Base-by-base conservation (phyloP, 1,140 invertebrate species). In the Drosophila virilis region DNA sequence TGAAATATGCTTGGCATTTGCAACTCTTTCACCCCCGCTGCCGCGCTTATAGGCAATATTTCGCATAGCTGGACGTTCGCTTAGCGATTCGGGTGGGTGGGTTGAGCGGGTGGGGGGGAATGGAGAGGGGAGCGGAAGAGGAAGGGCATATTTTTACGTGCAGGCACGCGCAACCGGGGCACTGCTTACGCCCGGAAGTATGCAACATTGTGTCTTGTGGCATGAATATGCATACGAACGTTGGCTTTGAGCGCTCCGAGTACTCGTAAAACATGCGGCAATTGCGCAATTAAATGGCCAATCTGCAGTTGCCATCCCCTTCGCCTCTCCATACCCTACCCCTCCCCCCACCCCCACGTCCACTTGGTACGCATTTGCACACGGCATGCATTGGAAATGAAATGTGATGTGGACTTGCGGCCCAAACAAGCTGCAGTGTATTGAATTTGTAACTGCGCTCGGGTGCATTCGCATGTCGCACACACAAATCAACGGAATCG, bases 231-330 rank as follows among this genome's bases (percentile, higher is more conserved):
- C 68, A 42, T 37, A 15, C 45, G 35, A 48, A 17, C 33, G 51
- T 28, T 10, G 8, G 10, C 12, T 43, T 57, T 60, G 74, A 60
- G 74, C 74, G 59, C 66, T 64, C 58, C 66, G 73, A 65, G 68
- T 57, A 59, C 60, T 78, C 74, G 78, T 85, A 85, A 85, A 86
- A 81, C 74, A 86, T 86, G 81, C 62, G 58, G 61, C 78, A 85
- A 81, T 79, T 86, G 78, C 74, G 74, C 81, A 86, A 85, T 85
- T 85, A 86, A 85, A 86, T 86, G 78, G 65, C 65, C 64, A 50
- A 62, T 28, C 22, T 28, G 22, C 22, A 28, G 5, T 13, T 1
- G 8, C 8, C 43, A 8, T 3, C 13, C 43, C 15, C 43, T 45
- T 8, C 8, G n/a, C 7, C 43, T n/a, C n/a, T n/a, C n/a, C n/a